These are phyloP conservation scores for Sorex araneus DNA, from an alignment of 2,113 vertebrate genomes.

Conservation along the genomic window DNA sequence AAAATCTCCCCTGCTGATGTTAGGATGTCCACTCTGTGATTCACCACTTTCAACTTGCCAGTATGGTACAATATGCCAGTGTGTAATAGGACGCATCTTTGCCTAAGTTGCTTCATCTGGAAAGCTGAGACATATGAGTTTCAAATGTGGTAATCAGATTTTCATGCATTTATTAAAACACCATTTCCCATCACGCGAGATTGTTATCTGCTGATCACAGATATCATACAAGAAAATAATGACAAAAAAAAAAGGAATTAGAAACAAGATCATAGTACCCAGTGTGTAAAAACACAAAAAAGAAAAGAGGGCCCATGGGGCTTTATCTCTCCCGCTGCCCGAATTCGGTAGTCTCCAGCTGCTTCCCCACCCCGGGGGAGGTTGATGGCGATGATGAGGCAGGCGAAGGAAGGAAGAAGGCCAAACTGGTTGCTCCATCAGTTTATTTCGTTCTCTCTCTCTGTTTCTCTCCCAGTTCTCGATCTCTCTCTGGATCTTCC, in stretches of 20 bases:
- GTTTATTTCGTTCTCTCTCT: too few relatives aligned
- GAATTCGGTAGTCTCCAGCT: too few relatives aligned
- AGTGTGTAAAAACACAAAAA: too few relatives aligned
- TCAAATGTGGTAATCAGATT: not conserved
- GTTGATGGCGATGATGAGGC: too few relatives aligned
- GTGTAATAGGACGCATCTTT: not conserved
- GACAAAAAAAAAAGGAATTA: slow-evolving; percentile 9
- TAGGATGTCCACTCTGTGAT: not conserved
- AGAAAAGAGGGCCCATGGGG: too few relatives aligned
- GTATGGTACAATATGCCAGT: not conserved
- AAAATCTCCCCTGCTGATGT: not conserved
- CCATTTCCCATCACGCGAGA: not conserved
- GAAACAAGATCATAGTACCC: not conserved
- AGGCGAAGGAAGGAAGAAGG: too few relatives aligned
- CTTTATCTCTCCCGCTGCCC: too few relatives aligned
- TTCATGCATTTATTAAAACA: slow-evolving; percentile 39
- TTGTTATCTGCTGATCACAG: slow-evolving; percentile 5
- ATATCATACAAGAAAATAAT: not conserved
- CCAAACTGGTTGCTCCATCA: too few relatives aligned
- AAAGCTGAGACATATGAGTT: not conserved
- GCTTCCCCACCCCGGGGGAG: too few relatives aligned
- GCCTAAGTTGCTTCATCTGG: not conserved
- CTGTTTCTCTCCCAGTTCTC: too few relatives aligned
- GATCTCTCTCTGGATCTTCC: too few relatives aligned
- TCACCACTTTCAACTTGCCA: not conserved